Evolutionary conservation across 1,140 invertebrate genomes (phyloP), one percentile per base, ranked within the genome.

Genomic region (Neoseiulus cucumeris): DNA sequence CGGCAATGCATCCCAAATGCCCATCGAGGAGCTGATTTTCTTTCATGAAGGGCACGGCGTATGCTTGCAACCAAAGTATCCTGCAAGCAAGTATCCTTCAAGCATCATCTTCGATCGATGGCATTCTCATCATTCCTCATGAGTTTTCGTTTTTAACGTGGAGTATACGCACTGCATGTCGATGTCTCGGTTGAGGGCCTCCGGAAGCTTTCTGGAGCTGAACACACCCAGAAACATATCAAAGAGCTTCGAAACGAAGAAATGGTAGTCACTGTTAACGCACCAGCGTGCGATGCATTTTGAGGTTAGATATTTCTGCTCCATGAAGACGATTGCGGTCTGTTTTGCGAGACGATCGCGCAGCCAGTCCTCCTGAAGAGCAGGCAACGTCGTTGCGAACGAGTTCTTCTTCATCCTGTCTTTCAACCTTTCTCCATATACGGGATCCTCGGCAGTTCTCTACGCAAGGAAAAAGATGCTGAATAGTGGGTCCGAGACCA

Each of bases 151-250:
- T n/a, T n/a, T n/a, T n/a, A 47, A 14, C 20, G 45, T 14, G 28
- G 14, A 47, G 14, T 20, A 47, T 18, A 20, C 51, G 17, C 22
- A 59, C 51, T 59, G 51, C 51, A 59, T 59, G 51, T 59, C 51
- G 51, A 59, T 59, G 22, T 25, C 51, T 17, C 22, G 14, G 51
- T 59, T 59, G 51, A 59, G 51, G 14, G 14, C 14, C 33, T 17
- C 25, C 4, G 51, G 51, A 2, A 59, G 51, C 14, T 25, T 25
- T 25, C 9, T 59, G 14, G 51, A 59, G 22, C 51, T 59, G 33
- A 59, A 59, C 14, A 59, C 51, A 9, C 51, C 51, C 51, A 59
- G 33, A 20, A 59, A 59, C 51, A 59, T 59, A 20, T 59, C 51
- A 9, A 59, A 59, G 22, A 59, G 51, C 14, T 59, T 59, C 22